Evolutionary conservation across 2,113 vertebrate genomes (phyloP), one percentile per base, ranked within the genome.

Genomic region (Megaceryle maxima): DNA sequence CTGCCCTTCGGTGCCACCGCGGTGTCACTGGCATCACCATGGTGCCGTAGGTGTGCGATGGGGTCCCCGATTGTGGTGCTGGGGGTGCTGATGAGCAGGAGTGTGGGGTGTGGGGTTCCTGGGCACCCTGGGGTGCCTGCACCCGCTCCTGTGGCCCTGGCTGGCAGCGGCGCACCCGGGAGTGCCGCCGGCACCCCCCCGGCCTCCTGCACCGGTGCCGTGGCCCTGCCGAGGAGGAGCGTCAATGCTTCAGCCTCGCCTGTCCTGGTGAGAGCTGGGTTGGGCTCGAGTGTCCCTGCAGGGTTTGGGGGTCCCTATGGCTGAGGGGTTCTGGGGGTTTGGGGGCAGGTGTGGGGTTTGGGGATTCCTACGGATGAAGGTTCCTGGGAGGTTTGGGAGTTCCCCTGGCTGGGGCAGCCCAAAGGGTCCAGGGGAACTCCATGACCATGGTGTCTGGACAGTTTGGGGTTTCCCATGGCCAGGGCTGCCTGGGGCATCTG

Each of bases 51-150:
- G 98, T 99, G 62, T 99, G 99, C 73, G 97, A 99, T 0, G 98
- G 98, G 7, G 91, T 98, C 55, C 94, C 95, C 3, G 98, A 99
- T 83, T 99, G 99, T 26, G 78, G 91, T 4, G 93, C 95, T 3
- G 80, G 88, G 28, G 50, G 2, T 62, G 57, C 83, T 25, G 99
- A 98, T 59, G 99, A 98, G 96, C 90, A 72, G 86, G 97, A 69
- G 73, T 99, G 98, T 44, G 98, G 97, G 20, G 93, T 77, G 20
- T 99, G 99, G 99, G 96, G 97, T 15, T 63, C 97, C 20, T 99
- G 99, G 99, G 98, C 97, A 12, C 88, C 96, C 0, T 99, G 99
- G 99, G 97, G 96, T 14, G 19, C 91, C 6, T 99, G 99, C 94
- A 99, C 98, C 77, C 93, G 12, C 26, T 98, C 98, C 6, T 99